Conservation (phyloP, 2,113 vertebrate species). For the Marmota monax region DNA sequence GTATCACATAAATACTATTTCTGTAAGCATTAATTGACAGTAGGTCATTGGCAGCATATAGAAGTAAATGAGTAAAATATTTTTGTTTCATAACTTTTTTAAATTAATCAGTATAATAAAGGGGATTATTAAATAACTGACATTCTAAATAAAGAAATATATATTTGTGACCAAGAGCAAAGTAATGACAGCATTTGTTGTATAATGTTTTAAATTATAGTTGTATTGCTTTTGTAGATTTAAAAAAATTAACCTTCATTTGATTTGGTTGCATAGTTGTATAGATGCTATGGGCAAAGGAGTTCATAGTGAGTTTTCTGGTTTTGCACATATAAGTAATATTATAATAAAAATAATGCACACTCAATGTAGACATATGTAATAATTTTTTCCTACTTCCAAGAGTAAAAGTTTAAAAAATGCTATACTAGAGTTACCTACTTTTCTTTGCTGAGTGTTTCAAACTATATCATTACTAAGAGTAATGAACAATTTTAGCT, state of each 20-base stretch:
- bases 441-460: constrained; percentile 37
- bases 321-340: neutral
- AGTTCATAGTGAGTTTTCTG: neutral
- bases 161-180: neutral
- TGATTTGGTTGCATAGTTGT: neutral
- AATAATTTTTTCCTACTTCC: neutral
- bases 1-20: neutral
- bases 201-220: neutral
- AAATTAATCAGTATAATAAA: neutral
- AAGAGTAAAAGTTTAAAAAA: constrained; percentile 10
- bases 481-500: constrained; percentile 42
- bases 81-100: neutral
- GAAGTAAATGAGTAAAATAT: constrained; percentile 6
- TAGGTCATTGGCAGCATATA: neutral
- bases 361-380: neutral
- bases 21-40: neutral
- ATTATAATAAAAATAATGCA: constrained; percentile 12
- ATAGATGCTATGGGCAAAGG: neutral
- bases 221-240: neutral
- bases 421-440: neutral
- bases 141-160: neutral
- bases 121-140: neutral
- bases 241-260: constrained; percentile 34
- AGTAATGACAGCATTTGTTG: neutral
- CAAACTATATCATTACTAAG: constrained; percentile 38